Conservation (phyloP, 2,888 invertebrate genomes). For the Platycheirus albimanus region DNA sequence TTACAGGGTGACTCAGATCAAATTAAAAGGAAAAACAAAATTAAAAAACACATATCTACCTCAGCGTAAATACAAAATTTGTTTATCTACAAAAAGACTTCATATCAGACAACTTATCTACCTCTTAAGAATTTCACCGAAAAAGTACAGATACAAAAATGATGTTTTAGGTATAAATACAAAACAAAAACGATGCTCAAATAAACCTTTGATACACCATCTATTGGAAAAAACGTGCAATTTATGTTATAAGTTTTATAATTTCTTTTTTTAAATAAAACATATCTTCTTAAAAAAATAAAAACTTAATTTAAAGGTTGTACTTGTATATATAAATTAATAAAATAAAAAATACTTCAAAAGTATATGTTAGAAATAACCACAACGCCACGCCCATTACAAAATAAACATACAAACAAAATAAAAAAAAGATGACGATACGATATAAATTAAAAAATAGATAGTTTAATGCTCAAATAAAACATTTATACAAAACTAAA, state of each 20-base stretch:
- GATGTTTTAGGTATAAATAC: not conserved
- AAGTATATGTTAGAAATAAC: conserved; percentile 44
- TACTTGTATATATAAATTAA: conserved; percentile 63
- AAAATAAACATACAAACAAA: not conserved
- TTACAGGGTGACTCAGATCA: not conserved
- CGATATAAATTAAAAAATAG: conserved; percentile 51
- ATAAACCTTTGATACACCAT: not conserved
- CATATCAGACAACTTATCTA: conserved; percentile 62
- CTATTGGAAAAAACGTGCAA: not conserved
- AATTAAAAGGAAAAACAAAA: too few species aligned
- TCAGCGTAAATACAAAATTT: conserved; percentile 29
- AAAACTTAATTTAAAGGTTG: conserved; percentile 66
- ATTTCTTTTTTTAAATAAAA: conserved; percentile 41
- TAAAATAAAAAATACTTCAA: conserved; percentile 64
- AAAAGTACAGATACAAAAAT: not conserved
- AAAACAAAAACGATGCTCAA: conserved; percentile 26
- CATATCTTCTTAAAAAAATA: conserved; percentile 51
- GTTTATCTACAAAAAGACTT: conserved; percentile 28
- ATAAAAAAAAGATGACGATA: conserved; percentile 18
- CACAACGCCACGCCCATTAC: conserved; percentile 40
- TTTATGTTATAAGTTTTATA: conserved; percentile 33
- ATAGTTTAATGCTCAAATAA: conserved; percentile 64
- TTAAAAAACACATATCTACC: conserved; percentile 49
- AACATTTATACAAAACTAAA: conserved; percentile 5
- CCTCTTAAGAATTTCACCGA: conserved; percentile 53